Conservation (phyloP, 2,888 invertebrate genomes). For the Biston betularia region DNA sequence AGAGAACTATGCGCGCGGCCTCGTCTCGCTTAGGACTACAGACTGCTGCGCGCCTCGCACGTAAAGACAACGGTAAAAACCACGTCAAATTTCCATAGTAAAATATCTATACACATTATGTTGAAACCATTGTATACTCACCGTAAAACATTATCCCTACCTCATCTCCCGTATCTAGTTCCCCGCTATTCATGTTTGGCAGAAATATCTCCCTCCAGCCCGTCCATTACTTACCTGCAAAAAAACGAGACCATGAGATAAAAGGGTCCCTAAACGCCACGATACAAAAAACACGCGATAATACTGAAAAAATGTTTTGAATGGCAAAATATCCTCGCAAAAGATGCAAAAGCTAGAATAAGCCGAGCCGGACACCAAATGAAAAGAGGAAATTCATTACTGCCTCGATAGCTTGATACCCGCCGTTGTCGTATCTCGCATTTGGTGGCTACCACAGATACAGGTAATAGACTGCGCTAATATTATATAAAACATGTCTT, state of each 20-base stretch:
- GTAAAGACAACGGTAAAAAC: too few species aligned
- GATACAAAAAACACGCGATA: slow-evolving; percentile 18
- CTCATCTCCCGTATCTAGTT: neutral
- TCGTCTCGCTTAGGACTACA: too few species aligned
- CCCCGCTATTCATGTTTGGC: neutral
- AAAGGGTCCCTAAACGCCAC: slow-evolving; percentile 17
- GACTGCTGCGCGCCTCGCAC: too few species aligned
- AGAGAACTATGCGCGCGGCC: too few species aligned
- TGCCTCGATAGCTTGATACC: slow-evolving; percentile 51
- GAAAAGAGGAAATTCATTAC: slow-evolving; percentile 74
- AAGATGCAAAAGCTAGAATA: slow-evolving; percentile 40
- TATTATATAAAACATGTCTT: neutral
- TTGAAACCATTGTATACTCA: neutral
- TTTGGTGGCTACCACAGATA: slow-evolving; percentile 58
- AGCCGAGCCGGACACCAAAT: slow-evolving; percentile 60
- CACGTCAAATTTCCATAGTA: too few species aligned
- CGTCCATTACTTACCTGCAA: slow-evolving; percentile 22
- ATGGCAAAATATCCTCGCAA: slow-evolving; percentile 17
- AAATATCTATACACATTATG: neutral
- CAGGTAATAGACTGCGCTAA: neutral
- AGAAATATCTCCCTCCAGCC: neutral
- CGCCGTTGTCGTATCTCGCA: slow-evolving; percentile 58
- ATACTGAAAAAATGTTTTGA: slow-evolving; percentile 22
- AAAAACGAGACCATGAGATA: slow-evolving; percentile 17
- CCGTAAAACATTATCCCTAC: neutral